Evolutionary conservation across 2,113 vertebrate species (phyloP).

Genomic region (Onychostruthus taczanowskii): DNA sequence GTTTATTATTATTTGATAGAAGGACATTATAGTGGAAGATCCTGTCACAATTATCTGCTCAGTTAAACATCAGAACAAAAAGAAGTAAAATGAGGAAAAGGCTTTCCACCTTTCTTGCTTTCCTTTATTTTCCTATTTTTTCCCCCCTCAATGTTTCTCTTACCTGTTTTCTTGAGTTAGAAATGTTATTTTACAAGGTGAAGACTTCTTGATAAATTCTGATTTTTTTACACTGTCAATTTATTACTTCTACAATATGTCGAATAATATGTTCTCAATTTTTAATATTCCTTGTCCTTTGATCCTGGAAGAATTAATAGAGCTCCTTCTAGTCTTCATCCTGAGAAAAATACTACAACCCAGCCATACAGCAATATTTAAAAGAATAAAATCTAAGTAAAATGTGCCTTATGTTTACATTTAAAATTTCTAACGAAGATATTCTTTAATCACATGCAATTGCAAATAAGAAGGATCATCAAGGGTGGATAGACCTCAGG

Average conservation of each 20-base stretch:
- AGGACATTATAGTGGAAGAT: conserved; percentile 26
- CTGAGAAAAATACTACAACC: neutral
- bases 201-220: neutral
- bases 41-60: conserved; percentile 29
- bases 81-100: neutral
- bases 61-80: conserved; percentile 58
- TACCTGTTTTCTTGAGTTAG: neutral
- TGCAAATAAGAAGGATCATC: neutral
- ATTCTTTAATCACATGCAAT: neutral
- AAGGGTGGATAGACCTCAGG: neutral
- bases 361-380: neutral
- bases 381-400: neutral
- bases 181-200: neutral
- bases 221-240: neutral
- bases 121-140: conserved; percentile 20
- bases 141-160: neutral
- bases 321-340: neutral
- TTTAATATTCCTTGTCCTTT: neutral
- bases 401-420: neutral
- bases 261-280: neutral
- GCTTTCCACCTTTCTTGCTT: conserved; percentile 5
- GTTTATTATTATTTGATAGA: conserved; percentile 54
- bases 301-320: neutral
- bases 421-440: neutral
- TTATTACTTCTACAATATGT: neutral